Conservation (phyloP, 2,113 vertebrate genomes). For the Gavia stellata region DNA sequence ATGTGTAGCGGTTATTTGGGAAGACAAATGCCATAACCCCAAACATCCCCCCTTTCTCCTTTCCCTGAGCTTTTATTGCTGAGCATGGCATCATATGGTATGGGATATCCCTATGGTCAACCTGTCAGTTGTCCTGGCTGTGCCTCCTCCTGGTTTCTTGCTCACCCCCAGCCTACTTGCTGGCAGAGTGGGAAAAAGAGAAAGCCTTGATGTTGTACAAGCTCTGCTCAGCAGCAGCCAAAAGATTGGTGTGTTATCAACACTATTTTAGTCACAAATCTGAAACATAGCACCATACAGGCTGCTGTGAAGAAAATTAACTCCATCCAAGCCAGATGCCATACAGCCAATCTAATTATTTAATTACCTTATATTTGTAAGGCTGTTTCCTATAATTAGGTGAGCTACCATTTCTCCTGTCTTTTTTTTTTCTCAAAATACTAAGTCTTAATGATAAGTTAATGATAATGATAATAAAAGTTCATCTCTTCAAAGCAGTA, state of each 20-base stretch:
- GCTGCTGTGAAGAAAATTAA: not conserved
- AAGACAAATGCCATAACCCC: not conserved
- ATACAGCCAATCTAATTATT: not conserved
- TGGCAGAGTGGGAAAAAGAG: not conserved
- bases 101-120: rapidly evolving
- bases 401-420: not conserved
- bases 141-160: not conserved
- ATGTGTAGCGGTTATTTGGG: not conserved
- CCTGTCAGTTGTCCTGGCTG: not conserved
- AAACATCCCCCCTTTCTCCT: not conserved
- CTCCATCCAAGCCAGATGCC: not conserved
- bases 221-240: not conserved
- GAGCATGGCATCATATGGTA: not conserved
- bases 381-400: not conserved
- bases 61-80: not conserved
- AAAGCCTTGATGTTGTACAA: rapidly evolving
- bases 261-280: not conserved
- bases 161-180: not conserved
- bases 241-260: not conserved
- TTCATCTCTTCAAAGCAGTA: not conserved
- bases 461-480: not conserved
- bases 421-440: not conserved
- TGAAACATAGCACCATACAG: rapidly evolving
- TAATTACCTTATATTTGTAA: not conserved
- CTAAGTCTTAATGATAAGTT: not conserved